phyloP scores from a whole-genome alignment of 2,888 invertebrate species.

The Callyntrura guangdongensis region DNA sequence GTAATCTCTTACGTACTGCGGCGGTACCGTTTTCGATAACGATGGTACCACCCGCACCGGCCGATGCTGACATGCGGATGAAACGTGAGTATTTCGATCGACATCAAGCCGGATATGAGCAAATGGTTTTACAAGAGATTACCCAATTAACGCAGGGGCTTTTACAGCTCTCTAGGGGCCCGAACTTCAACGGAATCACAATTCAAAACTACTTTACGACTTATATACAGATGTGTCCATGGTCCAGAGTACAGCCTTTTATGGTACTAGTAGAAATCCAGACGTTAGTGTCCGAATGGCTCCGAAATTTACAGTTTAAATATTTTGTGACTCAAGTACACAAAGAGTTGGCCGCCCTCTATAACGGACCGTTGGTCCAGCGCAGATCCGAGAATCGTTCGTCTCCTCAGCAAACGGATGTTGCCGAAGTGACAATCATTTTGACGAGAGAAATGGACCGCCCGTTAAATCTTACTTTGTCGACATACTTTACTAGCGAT shows the following conservation, averaged over 20 bases:
- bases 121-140: not conserved
- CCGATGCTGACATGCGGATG: not conserved
- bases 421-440: not conserved
- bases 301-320: slow-evolving; percentile 26
- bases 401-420: not conserved
- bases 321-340: slow-evolving; percentile 26
- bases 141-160: not conserved
- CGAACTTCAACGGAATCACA: not conserved
- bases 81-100: not conserved
- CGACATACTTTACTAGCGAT: not conserved
- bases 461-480: not conserved
- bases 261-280: not conserved
- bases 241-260: not conserved
- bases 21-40: not conserved
- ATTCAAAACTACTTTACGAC: not conserved
- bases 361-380: not conserved
- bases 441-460: not conserved
- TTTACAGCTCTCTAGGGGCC: not conserved
- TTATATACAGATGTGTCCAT: not conserved
- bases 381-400: too few species aligned
- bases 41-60: not conserved
- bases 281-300: not conserved
- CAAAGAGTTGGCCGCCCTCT: not conserved
- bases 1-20: not conserved
- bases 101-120: not conserved